Evolutionary conservation across 2,888 invertebrate species (phyloP).

Genomic region (Cryptus viduatorius): DNA sequence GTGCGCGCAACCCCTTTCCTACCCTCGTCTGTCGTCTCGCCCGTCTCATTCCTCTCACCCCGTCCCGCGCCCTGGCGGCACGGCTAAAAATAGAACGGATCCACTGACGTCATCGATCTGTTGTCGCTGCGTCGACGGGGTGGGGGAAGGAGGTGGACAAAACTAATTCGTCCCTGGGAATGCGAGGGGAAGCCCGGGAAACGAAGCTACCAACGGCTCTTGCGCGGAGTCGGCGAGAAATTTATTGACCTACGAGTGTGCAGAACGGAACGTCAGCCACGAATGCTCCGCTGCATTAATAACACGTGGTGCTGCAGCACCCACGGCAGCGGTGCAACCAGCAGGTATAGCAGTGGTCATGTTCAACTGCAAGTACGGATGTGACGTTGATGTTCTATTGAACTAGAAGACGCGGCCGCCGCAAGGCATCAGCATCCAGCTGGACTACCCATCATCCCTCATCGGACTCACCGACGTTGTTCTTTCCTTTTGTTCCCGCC

Average conservation of each 20-base stretch:
- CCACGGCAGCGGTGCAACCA: conserved; percentile 1
- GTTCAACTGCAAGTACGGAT: conserved; percentile 7
- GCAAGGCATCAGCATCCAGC: not conserved
- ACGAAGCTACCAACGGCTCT: conserved; percentile 55
- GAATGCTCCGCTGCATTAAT: conserved; percentile 69
- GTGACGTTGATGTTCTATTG: not conserved
- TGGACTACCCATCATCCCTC: not conserved
- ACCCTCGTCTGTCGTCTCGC: conserved; percentile 51
- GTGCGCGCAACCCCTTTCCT: conserved; percentile 50
- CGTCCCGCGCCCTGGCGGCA: conserved; percentile 41
- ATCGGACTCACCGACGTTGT: not conserved
- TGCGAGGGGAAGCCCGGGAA: conserved; percentile 63
- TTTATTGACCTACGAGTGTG: conserved; percentile 66
- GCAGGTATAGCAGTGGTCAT: conserved; percentile 4
- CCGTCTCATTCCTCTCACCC: conserved; percentile 60
- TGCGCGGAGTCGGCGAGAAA: conserved; percentile 66
- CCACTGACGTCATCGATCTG: conserved; percentile 79
- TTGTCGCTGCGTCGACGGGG: conserved; percentile 60
- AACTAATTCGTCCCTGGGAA: conserved; percentile 69
- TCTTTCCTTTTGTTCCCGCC: not conserved
- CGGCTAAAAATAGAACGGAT: conserved; percentile 77
- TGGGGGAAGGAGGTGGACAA: conserved; percentile 62
- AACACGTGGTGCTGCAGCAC: conserved; percentile 63
- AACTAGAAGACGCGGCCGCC: not conserved
- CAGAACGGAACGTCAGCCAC: conserved; percentile 39